Evolutionary conservation across 35 echinoderm and acorn worm genomes (phyloP).

Genomic region (Apostichopus parvimensis): DNA sequence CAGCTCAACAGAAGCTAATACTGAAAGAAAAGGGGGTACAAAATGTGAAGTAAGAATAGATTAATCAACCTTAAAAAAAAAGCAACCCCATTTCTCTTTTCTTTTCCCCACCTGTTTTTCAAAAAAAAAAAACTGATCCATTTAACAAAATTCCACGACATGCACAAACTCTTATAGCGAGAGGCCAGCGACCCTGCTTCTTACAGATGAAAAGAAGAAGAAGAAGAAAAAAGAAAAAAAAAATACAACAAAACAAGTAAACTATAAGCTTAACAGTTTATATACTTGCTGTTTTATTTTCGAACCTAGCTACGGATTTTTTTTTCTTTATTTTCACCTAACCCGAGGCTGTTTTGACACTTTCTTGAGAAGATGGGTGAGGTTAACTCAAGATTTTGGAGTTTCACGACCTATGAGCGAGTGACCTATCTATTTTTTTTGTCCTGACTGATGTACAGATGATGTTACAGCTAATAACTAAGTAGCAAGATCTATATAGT

Average conservation of each 20-base stretch:
- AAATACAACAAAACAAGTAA: background rate
- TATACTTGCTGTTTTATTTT: background rate
- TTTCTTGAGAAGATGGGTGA: background rate
- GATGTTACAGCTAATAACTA: too few relatives aligned
- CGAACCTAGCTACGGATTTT: background rate
- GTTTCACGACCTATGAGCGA: background rate
- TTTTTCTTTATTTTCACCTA: background rate
- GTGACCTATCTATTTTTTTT: background rate
- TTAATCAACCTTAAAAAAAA: too few relatives aligned
- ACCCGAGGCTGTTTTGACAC: background rate
- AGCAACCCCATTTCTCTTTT: too few relatives aligned
- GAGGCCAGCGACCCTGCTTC: background rate
- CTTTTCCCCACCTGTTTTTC: too few relatives aligned
- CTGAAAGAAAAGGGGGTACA: too few relatives aligned
- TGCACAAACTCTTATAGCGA: background rate
- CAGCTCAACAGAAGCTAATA: too few relatives aligned
- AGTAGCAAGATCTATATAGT: too few relatives aligned
- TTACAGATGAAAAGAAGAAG: too few relatives aligned
- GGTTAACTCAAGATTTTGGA: background rate
- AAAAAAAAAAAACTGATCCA: too few relatives aligned
- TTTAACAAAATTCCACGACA: background rate
- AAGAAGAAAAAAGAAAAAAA: background rate
- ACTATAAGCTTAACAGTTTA: too few relatives aligned
- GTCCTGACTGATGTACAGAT: too few relatives aligned
- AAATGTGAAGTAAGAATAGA: too few relatives aligned